Evolutionary conservation across 2,888 invertebrate genomes (phyloP).

Genomic region (Melieria crassipennis): DNA sequence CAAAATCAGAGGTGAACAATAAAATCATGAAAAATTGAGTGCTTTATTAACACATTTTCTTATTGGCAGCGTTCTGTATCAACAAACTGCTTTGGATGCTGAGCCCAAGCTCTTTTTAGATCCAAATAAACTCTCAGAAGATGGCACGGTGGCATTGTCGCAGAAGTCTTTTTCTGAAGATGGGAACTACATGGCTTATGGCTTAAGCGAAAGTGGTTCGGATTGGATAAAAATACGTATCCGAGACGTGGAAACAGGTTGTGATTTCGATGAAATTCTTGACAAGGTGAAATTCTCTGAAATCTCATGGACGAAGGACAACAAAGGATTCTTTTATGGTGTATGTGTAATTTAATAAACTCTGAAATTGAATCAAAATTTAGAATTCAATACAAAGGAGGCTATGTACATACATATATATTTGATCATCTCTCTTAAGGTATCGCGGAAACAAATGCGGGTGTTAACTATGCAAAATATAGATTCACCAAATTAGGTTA

Average conservation of each 20-base stretch:
- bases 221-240: constrained; percentile 95
- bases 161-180: constrained; percentile 87
- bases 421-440: too few relatives aligned
- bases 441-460: too few relatives aligned
- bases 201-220: constrained; percentile 90
- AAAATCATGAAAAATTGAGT: neutral
- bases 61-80: constrained; percentile 83
- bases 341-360: constrained; percentile 66
- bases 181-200: constrained; percentile 90
- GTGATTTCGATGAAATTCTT: constrained; percentile 89
- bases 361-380: too few relatives aligned
- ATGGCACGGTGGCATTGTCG: constrained; percentile 87
- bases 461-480: too few relatives aligned
- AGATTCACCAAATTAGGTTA: too few relatives aligned
- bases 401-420: too few relatives aligned
- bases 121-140: constrained; percentile 90
- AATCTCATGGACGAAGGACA: constrained; percentile 94
- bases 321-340: constrained; percentile 94
- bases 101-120: constrained; percentile 91
- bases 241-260: constrained; percentile 76
- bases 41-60: neutral
- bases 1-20: constrained; percentile 89
- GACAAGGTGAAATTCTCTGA: constrained; percentile 92
- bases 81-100: constrained; percentile 80
- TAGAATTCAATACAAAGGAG: too few relatives aligned